Evolutionary conservation across 2,888 invertebrate genomes (phyloP), one percentile per base, ranked within the genome.

Genomic region (Sinotaia quadrata): DNA sequence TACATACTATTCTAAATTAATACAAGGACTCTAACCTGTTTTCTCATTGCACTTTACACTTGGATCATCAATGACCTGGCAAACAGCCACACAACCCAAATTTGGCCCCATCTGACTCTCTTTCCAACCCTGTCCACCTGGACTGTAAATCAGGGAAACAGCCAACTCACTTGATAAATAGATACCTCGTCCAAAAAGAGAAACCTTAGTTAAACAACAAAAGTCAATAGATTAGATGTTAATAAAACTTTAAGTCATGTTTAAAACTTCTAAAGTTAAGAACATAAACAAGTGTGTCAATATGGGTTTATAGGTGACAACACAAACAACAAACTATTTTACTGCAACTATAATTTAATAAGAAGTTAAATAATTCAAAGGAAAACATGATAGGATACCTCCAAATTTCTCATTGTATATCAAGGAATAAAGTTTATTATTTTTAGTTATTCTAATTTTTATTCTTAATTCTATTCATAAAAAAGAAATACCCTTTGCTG

Each of bases 41-140:
- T 83, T 83, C 15, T 76, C 67, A 66, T 84, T 85, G 71, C 88
- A 88, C 75, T 90, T 91, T 15, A 91, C 90, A 54, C 85, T 79
- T 1, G 92, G 91, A 82, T 94, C 92, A 87, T 94, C 91, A 57
- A 95, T 91, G 63, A 94, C 91, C 89, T 95, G 94, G 88, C 95
- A 94, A 72, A 95, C 88, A 2, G 94, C 94, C 57, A 95, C 90
- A 84, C 94, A 93, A 49, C 94, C 93, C 61, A 94, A 89, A 75
- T 92, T 91, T n/a, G 92, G 91, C 2, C 95, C 95, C 61, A 94
- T 90, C 69, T 91, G 88, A 80, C 94, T 94, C 12, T 92, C 92
- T 31, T 92, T 92, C 95, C 95, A 93, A 91, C 77, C 81, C 91
- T 91, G n/a, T 92, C 93, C 75, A 29, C 91, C 91, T 36, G 93